phyloP scores from a whole-genome alignment of 2,888 invertebrate genomes.

The Bembecia ichneumoniformis region DNA sequence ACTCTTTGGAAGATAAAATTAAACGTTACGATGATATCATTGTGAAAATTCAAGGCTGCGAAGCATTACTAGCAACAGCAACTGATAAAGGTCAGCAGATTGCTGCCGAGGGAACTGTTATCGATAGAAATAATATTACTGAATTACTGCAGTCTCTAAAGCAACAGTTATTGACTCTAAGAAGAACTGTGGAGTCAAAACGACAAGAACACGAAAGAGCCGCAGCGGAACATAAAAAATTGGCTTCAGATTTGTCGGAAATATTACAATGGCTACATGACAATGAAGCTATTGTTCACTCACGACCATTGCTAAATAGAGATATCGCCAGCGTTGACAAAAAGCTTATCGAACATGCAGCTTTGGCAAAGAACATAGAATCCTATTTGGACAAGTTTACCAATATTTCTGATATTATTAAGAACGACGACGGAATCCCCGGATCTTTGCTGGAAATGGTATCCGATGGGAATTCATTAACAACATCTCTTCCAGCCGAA shows the following conservation, averaged over 20 bases:
- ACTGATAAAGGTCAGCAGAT: slow-evolving; percentile 95
- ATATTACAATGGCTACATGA: slow-evolving; percentile 87
- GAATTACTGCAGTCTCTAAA: slow-evolving; percentile 90
- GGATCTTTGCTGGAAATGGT: slow-evolving; percentile 86
- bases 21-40: slow-evolving; percentile 90
- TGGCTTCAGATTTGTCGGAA: slow-evolving; percentile 85
- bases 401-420: slow-evolving; percentile 78
- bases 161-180: slow-evolving; percentile 83
- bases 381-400: slow-evolving; percentile 79
- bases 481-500: slow-evolving; percentile 84
- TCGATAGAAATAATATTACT: slow-evolving; percentile 89
- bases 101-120: slow-evolving; percentile 89
- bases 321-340: slow-evolving; percentile 84
- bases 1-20: slow-evolving; percentile 88
- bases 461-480: slow-evolving; percentile 85
- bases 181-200: slow-evolving; percentile 87
- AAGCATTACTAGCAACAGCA: slow-evolving; percentile 87
- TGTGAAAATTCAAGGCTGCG: slow-evolving; percentile 89
- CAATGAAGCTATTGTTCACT: slow-evolving; percentile 85
- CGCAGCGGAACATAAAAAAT: slow-evolving; percentile 88
- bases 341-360: slow-evolving; percentile 83
- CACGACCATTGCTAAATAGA: slow-evolving; percentile 84
- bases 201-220: slow-evolving; percentile 90
- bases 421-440: slow-evolving; percentile 84
- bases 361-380: slow-evolving; percentile 78